Base-by-base conservation (phyloP, 2,113 vertebrate species). In the Menidia beryllina region DNA sequence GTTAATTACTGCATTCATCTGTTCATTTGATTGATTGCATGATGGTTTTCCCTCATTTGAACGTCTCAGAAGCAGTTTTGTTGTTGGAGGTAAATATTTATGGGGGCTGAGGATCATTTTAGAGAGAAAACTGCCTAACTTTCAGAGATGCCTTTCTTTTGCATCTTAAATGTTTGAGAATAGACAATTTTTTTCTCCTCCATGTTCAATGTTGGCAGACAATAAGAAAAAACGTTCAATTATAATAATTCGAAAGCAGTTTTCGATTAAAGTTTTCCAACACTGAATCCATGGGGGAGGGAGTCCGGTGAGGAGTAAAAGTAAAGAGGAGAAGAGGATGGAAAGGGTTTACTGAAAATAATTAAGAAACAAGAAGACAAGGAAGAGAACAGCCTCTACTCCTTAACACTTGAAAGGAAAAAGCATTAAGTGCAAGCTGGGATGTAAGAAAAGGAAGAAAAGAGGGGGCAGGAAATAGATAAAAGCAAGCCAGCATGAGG, bases 361-460 rank as follows among this genome's bases (percentile, higher is more conserved):
- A 79, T 79, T 64, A 65, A 43, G 72, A 76, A 39, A 69, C 55
- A 20, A 70, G 55, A 41, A 15, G 36, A 7, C 55, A 47, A 30
- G 21, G 45, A 54, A 49, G 6, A 48, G 51, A 34, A 34, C 30
- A 60, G 45, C 21, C 45, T 41, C 23, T 17, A 24, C 47, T 57
- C 38, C 4, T 59, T 60, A n/a, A 23, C 14, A 63, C 56, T 57
- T 51, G 34, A 57, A 57, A 66, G 68, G 47, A 17, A 48, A 55
- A 73, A 45, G 61, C 39, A 64, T 41, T 75, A 72, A 57, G 63
- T 25, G 71, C 11, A 25, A 69, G 64, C 47, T 45, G 36, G 25
- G 41, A 52, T 55, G 24, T 11, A 45, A 58, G 43, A n/a, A 25
- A 49, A 21, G 23, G 39, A 55, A 38, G 64, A 67, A 51, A 24